A percentile compares a stretch with the other conserved stretches of the same genome.
Conservation (phyloP, 2,113 vertebrate species). For the Mionectes macconnelli region DNA sequence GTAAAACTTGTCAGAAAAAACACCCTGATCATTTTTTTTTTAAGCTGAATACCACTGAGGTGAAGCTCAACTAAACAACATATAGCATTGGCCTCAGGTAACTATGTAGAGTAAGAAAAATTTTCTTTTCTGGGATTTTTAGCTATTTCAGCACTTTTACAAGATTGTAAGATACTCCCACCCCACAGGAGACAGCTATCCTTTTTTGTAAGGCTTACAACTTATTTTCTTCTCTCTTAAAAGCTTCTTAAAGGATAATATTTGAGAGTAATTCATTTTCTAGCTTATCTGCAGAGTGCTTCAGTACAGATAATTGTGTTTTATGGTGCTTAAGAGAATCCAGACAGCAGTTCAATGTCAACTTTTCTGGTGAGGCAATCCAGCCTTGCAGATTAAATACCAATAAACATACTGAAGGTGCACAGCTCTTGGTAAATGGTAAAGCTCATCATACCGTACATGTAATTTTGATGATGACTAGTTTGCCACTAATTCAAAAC, state of each 20-base stretch:
- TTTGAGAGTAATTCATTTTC: background rate
- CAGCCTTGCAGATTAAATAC: background rate
- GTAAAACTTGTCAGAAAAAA: background rate
- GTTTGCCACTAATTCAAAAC: slow-evolving; percentile 26
- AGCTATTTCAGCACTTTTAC: background rate
- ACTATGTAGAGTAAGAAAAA: background rate
- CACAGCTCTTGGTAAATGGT: background rate
- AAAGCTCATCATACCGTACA: background rate
- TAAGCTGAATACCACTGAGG: background rate
- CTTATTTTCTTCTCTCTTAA: background rate
- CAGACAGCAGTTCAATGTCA: slow-evolving; percentile 3
- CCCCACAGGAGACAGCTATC: background rate
- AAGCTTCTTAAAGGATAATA: background rate
- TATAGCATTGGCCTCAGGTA: background rate
- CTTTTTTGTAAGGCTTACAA: background rate
- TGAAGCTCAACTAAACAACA: background rate
- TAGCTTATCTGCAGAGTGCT: background rate
- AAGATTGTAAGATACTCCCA: background rate
- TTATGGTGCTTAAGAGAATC: background rate
- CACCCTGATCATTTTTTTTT: background rate
- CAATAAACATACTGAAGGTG: background rate
- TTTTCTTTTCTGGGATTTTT: background rate
- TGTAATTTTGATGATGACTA: background rate
- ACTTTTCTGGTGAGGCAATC: background rate
- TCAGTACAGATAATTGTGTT: background rate